These are phyloP conservation scores for Drosophila azteca DNA, from an alignment of 1,140 invertebrate species.

Conservation along the genomic window DNA sequence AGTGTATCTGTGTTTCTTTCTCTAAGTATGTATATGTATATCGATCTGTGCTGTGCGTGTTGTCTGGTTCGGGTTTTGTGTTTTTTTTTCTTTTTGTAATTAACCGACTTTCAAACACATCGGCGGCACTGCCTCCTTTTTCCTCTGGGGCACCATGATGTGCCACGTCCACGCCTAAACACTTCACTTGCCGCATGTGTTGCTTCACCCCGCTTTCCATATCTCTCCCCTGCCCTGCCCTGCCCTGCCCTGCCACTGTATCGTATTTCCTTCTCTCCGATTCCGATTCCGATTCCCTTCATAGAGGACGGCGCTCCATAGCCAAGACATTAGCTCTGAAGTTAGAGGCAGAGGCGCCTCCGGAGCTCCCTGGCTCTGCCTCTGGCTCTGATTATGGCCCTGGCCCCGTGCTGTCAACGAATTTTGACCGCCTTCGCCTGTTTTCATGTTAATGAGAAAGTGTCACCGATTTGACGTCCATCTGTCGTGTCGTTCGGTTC, in stretches of 20 bases:
- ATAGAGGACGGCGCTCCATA: slow-evolving; percentile 16
- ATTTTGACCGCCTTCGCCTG: slow-evolving; percentile 32
- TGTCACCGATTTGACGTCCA: slow-evolving; percentile 69
- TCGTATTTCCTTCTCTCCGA: slow-evolving; percentile 50
- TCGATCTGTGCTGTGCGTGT: not conserved
- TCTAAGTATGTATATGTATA: slow-evolving; percentile 5
- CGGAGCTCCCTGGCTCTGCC: not conserved
- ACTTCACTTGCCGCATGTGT: slow-evolving; percentile 71
- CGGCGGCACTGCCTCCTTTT: slow-evolving; percentile 33
- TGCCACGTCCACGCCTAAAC: slow-evolving; percentile 67
- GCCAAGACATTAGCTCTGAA: slow-evolving; percentile 62
- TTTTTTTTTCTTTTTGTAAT: slow-evolving; percentile 62
- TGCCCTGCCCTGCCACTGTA: slow-evolving; percentile 24
- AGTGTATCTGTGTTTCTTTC: slow-evolving; percentile 29
- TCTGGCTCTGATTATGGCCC: not conserved
- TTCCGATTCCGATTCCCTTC: not conserved
- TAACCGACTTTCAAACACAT: slow-evolving; percentile 79
- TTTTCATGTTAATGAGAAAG: slow-evolving; percentile 74
- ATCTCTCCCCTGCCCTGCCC: slow-evolving; percentile 6
- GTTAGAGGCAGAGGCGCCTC: slow-evolving; percentile 42
- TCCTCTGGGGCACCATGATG: slow-evolving; percentile 8
- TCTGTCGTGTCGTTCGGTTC: slow-evolving; percentile 4
- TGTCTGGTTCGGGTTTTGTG: not conserved
- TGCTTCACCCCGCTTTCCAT: slow-evolving; percentile 46
- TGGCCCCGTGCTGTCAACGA: slow-evolving; percentile 24